Percentiles rank a stretch among this genome's conserved stretches.
phyloP scores from a whole-genome alignment of 1,140 invertebrate genomes.

The Stenopsyche tienmushanensis region DNA sequence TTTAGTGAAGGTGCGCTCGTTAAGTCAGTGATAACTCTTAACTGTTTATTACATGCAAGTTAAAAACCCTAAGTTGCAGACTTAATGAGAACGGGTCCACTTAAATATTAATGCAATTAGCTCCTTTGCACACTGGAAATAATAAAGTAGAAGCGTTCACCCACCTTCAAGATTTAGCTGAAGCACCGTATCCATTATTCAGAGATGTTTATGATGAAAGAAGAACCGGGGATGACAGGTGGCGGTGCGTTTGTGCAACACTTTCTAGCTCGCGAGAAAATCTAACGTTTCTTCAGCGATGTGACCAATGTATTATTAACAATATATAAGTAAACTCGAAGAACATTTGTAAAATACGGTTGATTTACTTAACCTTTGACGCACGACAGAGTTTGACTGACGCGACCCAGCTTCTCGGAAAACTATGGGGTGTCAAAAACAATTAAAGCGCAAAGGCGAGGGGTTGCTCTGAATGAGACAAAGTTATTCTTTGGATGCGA shows the following conservation, averaged over 20 bases:
- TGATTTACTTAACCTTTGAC: background rate
- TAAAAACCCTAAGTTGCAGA: constrained; percentile 22
- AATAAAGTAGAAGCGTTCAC: constrained; percentile 23
- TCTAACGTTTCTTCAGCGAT: background rate
- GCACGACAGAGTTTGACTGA: constrained; percentile 5
- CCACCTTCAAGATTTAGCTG: constrained; percentile 10
- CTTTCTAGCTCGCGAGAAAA: background rate
- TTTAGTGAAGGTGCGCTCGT: too few relatives aligned
- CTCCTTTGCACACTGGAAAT: constrained; percentile 29
- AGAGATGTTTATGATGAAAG: constrained; percentile 21
- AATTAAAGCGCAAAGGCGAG: constrained; percentile 19
- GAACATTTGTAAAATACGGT: background rate
- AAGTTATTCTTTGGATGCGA: background rate
- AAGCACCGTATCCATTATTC: constrained; percentile 21
- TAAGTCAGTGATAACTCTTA: constrained; percentile 24
- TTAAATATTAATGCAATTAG: constrained; percentile 32
- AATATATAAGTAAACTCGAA: background rate
- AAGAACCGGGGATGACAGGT: constrained; percentile 3
- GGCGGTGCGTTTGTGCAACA: background rate
- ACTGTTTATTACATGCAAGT: constrained; percentile 27
- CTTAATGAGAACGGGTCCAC: constrained; percentile 20
- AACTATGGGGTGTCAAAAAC: constrained; percentile 20
- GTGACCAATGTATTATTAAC: too few relatives aligned
- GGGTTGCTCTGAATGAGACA: constrained; percentile 11
- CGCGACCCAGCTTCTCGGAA: constrained; percentile 3